Evolutionary conservation across 2,797 vertebrate genomes (phyloP).

Genomic region (Podarcis lilfordi): DNA sequence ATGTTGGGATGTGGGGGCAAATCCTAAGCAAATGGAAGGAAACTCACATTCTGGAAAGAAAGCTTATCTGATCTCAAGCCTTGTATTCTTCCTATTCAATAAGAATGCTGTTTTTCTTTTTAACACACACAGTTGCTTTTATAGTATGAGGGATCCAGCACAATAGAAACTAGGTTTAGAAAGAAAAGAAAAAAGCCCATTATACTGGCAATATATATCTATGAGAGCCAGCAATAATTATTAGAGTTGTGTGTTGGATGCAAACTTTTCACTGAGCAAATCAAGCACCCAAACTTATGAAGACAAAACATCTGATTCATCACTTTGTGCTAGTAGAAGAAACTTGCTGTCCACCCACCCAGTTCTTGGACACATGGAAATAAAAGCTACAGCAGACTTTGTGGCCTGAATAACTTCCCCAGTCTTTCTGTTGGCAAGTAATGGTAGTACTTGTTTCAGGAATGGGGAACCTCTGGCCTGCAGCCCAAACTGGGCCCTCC

Average conservation of each 20-base stretch:
- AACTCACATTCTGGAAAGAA: neutral
- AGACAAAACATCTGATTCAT: constrained; percentile 9
- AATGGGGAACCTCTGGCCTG: no score
- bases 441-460: neutral
- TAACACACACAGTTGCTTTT: neutral
- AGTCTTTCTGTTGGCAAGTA: neutral
- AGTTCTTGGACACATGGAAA: constrained; percentile 6
- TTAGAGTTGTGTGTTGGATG: neutral
- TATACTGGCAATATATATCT: neutral
- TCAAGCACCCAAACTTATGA: constrained; percentile 16
- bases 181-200: neutral
- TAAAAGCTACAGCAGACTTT: constrained; percentile 5
- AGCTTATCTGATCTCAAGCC: neutral
- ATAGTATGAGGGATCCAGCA: neutral
- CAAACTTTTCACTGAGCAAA: constrained; percentile 32
- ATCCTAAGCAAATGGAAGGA: neutral
- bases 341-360: neutral
- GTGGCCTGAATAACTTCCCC: neutral
- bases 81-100: neutral
- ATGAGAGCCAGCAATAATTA: constrained; percentile 5
- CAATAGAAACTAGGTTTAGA: neutral
- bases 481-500: no score
- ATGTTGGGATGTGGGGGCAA: neutral
- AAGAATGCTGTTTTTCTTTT: neutral
- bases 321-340: constrained; percentile 1